Conservation (phyloP, 2,888 invertebrate genomes). For the Pyrocoelia pectoralis region DNA sequence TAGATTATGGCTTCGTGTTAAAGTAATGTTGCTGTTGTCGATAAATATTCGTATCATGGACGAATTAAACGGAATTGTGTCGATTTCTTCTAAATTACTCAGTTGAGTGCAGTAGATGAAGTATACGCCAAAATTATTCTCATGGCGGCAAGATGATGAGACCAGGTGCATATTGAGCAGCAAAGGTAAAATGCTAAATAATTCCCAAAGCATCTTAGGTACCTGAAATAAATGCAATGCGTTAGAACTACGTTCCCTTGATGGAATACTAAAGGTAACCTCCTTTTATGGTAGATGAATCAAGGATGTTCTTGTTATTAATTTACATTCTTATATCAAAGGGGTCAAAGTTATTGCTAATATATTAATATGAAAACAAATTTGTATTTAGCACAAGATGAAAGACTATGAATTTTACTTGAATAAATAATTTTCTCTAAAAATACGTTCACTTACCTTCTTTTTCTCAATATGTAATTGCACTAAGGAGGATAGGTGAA, state of each 20-base stretch:
- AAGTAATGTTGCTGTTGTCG: not conserved
- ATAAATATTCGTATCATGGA: not conserved
- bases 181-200: not conserved
- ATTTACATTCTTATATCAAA: too few relatives aligned
- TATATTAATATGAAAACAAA: too few relatives aligned
- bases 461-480: too few relatives aligned
- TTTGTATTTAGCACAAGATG: too few relatives aligned
- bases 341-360: too few relatives aligned
- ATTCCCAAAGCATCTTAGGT: not conserved
- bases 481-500: too few relatives aligned
- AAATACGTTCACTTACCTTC: too few relatives aligned
- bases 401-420: too few relatives aligned
- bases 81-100: not conserved
- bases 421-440: too few relatives aligned
- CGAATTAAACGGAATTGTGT: not conserved
- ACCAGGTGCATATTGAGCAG: not conserved
- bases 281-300: too few relatives aligned
- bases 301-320: too few relatives aligned
- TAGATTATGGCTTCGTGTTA: not conserved
- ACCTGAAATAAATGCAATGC: not conserved
- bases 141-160: not conserved
- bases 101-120: not conserved
- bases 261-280: too few relatives aligned
- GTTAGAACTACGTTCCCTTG: not conserved
- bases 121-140: not conserved